phyloP scores from a whole-genome alignment of 2,888 invertebrate genomes.

The Panzeria rudis region DNA sequence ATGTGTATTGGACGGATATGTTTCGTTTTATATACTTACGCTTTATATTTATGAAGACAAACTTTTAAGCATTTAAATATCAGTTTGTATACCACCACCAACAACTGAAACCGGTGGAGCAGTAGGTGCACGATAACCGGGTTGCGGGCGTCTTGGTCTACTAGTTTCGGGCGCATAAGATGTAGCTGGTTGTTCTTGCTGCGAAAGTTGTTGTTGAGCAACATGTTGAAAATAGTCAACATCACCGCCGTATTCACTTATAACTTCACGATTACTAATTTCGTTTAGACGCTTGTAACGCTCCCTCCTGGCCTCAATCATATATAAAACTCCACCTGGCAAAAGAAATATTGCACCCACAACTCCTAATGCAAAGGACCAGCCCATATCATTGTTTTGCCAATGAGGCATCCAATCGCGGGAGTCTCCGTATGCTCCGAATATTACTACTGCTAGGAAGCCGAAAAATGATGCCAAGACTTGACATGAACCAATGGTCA shows the following conservation, averaged over 20 bases:
- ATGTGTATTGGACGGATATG: slow-evolving; percentile 72
- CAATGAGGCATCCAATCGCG: slow-evolving; percentile 98
- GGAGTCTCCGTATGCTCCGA: slow-evolving; percentile 95
- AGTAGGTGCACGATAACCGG: slow-evolving; percentile 75
- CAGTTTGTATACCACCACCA: slow-evolving; percentile 87
- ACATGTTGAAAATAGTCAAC: slow-evolving; percentile 83
- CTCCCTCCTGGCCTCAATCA: slow-evolving; percentile 92
- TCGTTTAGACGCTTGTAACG: slow-evolving; percentile 90
- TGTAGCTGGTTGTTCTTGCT: slow-evolving; percentile 54
- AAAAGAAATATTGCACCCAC: slow-evolving; percentile 90
- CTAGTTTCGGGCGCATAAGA: slow-evolving; percentile 79
- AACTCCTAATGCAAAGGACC: slow-evolving; percentile 95
- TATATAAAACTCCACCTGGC: slow-evolving; percentile 91
- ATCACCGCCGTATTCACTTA: slow-evolving; percentile 87
- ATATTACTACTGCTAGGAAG: slow-evolving; percentile 92
- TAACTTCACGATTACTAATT: slow-evolving; percentile 87
- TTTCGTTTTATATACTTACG: slow-evolving; percentile 44
- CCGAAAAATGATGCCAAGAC: slow-evolving; percentile 91
- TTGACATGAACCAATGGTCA: slow-evolving; percentile 90
- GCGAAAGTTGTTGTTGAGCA: slow-evolving; percentile 65
- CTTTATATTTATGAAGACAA: too few relatives aligned
- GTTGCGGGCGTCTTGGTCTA: slow-evolving; percentile 80
- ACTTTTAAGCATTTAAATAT: slow-evolving; percentile 85
- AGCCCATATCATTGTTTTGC: slow-evolving; percentile 97
- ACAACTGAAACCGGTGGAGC: slow-evolving; percentile 71